Conservation (phyloP, 2,797 vertebrate genomes). For the Onychomys torridus region DNA sequence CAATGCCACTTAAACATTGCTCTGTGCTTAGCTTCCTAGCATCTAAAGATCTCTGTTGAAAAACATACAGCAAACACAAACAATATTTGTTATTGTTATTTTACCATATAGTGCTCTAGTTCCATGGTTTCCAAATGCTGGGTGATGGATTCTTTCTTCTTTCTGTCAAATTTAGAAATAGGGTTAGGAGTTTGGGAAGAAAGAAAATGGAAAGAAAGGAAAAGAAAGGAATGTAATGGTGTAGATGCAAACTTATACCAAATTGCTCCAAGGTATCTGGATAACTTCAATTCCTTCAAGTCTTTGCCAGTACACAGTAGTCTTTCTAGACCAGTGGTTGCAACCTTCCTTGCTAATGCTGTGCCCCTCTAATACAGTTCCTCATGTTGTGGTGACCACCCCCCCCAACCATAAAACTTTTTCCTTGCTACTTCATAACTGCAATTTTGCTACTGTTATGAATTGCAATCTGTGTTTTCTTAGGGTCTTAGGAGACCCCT, state of each 20-base stretch:
- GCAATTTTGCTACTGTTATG: background rate
- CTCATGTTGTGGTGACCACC: background rate
- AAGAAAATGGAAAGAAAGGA: background rate
- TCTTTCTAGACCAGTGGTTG: background rate
- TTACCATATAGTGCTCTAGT: background rate
- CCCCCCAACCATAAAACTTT: background rate
- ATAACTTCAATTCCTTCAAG: background rate
- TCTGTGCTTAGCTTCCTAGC: background rate
- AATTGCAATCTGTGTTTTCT: background rate
- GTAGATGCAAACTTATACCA: background rate
- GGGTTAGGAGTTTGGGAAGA: background rate
- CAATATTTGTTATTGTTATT: background rate
- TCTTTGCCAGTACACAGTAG: background rate
- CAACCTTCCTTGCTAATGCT: background rate
- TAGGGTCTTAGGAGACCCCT: background rate
- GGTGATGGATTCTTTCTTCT: background rate
- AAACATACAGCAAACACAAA: background rate
- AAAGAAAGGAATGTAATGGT: background rate
- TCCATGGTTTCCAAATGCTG: background rate
- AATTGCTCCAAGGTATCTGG: background rate
- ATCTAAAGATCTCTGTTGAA: background rate
- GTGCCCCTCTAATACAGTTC: background rate
- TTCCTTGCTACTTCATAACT: background rate
- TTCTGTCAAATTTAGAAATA: conserved; percentile 6
- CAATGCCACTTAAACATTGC: background rate